phyloP scores from a whole-genome alignment of 2,797 vertebrate species.

The Sebastolobus alascanus region DNA sequence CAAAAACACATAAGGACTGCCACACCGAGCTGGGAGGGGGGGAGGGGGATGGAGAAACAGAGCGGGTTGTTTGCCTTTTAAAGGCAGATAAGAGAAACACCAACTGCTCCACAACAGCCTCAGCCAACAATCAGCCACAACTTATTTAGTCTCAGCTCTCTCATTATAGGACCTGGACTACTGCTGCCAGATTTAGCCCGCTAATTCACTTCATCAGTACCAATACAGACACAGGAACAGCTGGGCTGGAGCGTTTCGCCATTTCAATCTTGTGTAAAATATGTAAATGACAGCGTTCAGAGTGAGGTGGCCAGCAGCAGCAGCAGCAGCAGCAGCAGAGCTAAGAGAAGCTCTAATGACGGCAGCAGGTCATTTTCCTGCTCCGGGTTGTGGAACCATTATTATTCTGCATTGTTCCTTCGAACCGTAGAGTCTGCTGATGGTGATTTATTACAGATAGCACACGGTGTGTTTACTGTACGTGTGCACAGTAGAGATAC shows the following conservation, averaged over 20 bases:
- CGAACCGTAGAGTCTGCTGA: slow-evolving; percentile 23
- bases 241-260: slow-evolving; percentile 64
- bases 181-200: slow-evolving; percentile 55
- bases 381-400: slow-evolving; percentile 21
- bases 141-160: slow-evolving; percentile 65
- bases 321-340: not conserved
- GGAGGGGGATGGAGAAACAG: not conserved
- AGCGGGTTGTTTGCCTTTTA: slow-evolving; percentile 68
- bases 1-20: slow-evolving; percentile 26
- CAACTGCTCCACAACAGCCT: slow-evolving; percentile 67
- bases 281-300: slow-evolving; percentile 65
- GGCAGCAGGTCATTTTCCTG: slow-evolving; percentile 33
- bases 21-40: not conserved
- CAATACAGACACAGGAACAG: slow-evolving; percentile 56
- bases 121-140: slow-evolving; percentile 74
- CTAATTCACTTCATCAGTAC: slow-evolving; percentile 68
- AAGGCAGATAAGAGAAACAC: slow-evolving; percentile 66
- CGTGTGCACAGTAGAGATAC: slow-evolving; percentile 29
- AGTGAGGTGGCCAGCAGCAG: slow-evolving; percentile 30
- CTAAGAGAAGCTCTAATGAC: slow-evolving; percentile 26
- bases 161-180: slow-evolving; percentile 55
- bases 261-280: slow-evolving; percentile 65
- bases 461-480: slow-evolving; percentile 20
- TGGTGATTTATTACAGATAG: slow-evolving; percentile 55
- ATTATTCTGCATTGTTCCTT: slow-evolving; percentile 45